Conservation (phyloP, 2,113 vertebrate genomes). For the Ascaphus truei region DNA sequence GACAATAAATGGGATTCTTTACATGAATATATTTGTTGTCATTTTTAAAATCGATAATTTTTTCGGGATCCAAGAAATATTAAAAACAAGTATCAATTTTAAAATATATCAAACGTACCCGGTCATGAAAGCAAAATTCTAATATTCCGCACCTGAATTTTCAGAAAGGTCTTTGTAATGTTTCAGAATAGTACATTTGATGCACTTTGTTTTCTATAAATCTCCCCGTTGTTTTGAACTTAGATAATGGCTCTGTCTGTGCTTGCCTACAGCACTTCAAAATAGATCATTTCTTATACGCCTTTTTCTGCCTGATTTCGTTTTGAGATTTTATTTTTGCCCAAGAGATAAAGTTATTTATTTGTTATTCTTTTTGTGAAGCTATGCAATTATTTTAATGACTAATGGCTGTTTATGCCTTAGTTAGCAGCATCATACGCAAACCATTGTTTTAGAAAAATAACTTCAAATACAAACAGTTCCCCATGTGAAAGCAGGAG, state of each 20-base stretch:
- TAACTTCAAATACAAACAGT: slow-evolving; percentile 22
- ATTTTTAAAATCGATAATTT: too few species aligned
- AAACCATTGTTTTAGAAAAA: slow-evolving; percentile 33
- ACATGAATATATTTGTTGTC: too few species aligned
- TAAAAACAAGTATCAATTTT: too few species aligned
- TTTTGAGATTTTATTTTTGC: not conserved
- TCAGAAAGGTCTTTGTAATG: too few species aligned
- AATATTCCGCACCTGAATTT: too few species aligned
- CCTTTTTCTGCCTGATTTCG: not conserved
- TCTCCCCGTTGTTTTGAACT: not conserved
- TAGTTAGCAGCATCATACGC: slow-evolving; percentile 18
- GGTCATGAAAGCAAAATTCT: too few species aligned
- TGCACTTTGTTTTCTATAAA: too few species aligned
- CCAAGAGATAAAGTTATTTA: not conserved
- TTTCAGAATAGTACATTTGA: too few species aligned
- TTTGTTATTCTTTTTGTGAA: slow-evolving; percentile 16
- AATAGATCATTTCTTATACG: not conserved
- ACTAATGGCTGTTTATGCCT: slow-evolving; percentile 19
- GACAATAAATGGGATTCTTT: too few species aligned
- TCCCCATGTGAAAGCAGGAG: slow-evolving; percentile 12
- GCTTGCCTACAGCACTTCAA: not conserved
- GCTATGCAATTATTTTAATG: slow-evolving; percentile 27
- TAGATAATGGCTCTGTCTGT: not conserved
- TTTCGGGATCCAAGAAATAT: too few species aligned
- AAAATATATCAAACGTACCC: too few species aligned